These are phyloP conservation scores for Hypothenemus hampei DNA, from an alignment of 1,140 invertebrate genomes.

Conservation along the genomic window DNA sequence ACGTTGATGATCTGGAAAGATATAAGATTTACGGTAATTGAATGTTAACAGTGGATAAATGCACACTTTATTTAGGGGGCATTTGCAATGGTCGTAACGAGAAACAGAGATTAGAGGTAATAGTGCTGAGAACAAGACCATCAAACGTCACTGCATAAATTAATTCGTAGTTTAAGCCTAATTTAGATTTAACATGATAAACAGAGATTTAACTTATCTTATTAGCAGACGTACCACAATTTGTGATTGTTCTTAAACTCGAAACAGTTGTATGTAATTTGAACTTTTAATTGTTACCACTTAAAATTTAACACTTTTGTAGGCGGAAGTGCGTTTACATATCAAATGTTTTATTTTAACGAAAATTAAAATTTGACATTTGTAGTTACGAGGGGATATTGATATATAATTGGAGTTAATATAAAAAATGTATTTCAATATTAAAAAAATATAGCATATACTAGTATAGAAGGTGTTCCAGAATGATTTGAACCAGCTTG, in stretches of 20 bases:
- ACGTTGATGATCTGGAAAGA: conserved; percentile 8
- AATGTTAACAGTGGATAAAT: neutral
- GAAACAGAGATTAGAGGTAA: neutral
- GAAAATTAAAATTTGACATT: too few relatives aligned
- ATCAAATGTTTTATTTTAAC: too few relatives aligned
- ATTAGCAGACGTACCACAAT: conserved; percentile 1
- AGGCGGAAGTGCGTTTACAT: too few relatives aligned
- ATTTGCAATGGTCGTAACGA: neutral
- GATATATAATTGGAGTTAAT: too few relatives aligned
- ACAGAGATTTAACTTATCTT: conserved; percentile 9
- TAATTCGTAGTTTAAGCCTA: conserved; percentile 2
- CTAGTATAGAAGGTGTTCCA: too few relatives aligned
- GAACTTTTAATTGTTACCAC: too few relatives aligned
- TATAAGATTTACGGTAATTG: neutral
- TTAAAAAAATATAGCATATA: too few relatives aligned
- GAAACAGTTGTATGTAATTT: too few relatives aligned
- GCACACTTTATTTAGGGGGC: neutral
- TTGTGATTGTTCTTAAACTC: conserved; percentile 6
- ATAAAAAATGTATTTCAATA: too few relatives aligned
- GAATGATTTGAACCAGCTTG: too few relatives aligned
- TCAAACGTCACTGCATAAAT: neutral
- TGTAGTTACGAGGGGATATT: too few relatives aligned
- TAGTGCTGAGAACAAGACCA: neutral
- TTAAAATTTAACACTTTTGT: too few relatives aligned
- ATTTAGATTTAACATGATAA: conserved; percentile 4